Base-by-base conservation (phyloP, 2,888 invertebrate species). In the Iphiclides podalirius region DNA sequence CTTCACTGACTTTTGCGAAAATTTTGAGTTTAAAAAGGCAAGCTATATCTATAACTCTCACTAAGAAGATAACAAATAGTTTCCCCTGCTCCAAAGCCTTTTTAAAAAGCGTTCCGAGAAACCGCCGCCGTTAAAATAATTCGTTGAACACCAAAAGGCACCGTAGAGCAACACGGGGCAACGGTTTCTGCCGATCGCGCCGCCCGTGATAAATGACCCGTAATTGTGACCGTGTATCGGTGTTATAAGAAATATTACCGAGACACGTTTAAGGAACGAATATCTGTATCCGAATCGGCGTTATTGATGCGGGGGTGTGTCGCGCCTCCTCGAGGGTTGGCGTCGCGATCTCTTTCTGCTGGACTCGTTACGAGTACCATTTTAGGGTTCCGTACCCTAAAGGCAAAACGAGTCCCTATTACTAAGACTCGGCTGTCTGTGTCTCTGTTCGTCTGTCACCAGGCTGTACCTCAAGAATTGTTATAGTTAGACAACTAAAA, bases 141-240 rank as follows among this genome's bases (percentile, higher is more conserved):
- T 23, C 34, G 33, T 47, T 40, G n/a, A 40, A 40, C 39, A 34
- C 47, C 39, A 26, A 47, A 47, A 40, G 34, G 16, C 6, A 1
- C 4, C 34, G 39, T 15, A 35, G 34, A 39, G 26, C 34, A 40
- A 15, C 26, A 15, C 17, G 7, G 11, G 15, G 17, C 40, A 28
- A 28, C 15, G n/a, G 28, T 28, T 33, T 14, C 43, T 23, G 13
- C 17, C 17, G 39, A 35, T 43, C 37, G 44, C 31, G 7, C 43
- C 54, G 52, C 16, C 17, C 44, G 63, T 79, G 77, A 80, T 80
- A 76, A 79, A 82, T 75, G 70, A 66, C 68, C 60, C 43, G 72
- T 80, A 81, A 82, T 82, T 80, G 80, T 79, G 67, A 60, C 67
- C 64, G 58, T 59, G 69, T 74, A 77, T 77, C 71, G 66, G 61